Conservation (phyloP, 2,888 invertebrate genomes). For the Polymixis lichenea region DNA sequence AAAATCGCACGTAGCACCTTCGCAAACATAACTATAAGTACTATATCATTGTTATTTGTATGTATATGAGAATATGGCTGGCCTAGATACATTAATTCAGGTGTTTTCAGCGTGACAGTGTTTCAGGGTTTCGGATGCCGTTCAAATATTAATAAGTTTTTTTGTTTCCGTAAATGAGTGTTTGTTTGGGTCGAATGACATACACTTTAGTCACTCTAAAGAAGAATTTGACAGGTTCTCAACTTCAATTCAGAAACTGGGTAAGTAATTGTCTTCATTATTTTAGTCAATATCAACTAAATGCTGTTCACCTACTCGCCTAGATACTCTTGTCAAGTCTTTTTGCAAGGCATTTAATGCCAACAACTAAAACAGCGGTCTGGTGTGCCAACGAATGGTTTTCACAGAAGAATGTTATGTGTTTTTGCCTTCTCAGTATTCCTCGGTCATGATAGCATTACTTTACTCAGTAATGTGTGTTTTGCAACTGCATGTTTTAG, state of each 20-base stretch:
- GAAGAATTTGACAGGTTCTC: no score
- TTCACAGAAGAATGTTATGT: not conserved
- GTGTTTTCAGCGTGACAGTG: constrained; percentile 37
- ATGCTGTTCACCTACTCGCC: no score
- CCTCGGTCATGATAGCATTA: not conserved
- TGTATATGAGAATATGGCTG: constrained; percentile 40
- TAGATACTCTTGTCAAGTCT: not conserved
- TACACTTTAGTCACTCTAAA: no score
- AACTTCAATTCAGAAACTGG: no score
- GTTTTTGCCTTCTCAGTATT: not conserved
- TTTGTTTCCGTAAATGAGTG: constrained; percentile 1
- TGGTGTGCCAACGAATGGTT: not conserved
- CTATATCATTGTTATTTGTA: constrained; percentile 38
- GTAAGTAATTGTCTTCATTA: not conserved
- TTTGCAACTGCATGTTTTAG: not conserved
- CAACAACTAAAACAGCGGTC: not conserved
- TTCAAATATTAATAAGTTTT: constrained; percentile 35
- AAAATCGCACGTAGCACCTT: constrained; percentile 53
- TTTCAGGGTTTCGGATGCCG: constrained; percentile 34
- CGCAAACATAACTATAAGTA: constrained; percentile 26
- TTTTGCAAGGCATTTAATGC: not conserved
- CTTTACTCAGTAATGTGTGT: not conserved
- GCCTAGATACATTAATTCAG: constrained; percentile 47
- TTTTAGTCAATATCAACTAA: not conserved
- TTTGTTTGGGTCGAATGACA: not conserved